Evolutionary conservation across 1,140 invertebrate species (phyloP), one percentile per base, ranked within the genome.

Genomic region (Gonioctena quinquepunctata): DNA sequence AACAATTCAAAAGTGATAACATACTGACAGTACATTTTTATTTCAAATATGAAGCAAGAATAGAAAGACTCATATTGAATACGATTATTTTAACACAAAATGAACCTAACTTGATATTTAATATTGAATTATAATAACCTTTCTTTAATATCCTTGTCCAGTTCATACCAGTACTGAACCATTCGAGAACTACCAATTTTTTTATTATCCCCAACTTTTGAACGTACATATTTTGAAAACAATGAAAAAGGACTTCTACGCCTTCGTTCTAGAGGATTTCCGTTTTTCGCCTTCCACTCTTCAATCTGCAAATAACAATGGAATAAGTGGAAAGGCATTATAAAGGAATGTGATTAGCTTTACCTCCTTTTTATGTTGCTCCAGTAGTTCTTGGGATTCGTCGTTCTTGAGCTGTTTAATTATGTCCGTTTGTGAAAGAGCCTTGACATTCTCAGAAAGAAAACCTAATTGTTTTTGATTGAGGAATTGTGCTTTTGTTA

Each of bases 401-500:
- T 87, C 81, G 50, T 86, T 83, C 78, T 90, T 89, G 0, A 94
- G 79, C 65, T 82, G 80, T 61, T 89, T 80, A 0, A 92, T 69
- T 3, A 88, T 70, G 2, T 88, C 82, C 66, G 89, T 84, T 68
- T 91, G 85, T 13, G 90, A 69, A 13, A 94, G 88, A 7, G 87
- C 90, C 60, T 86, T 85, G 33, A 81, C 86, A 83, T 99, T 99
- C 26, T 93, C 87, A 3, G 92, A 86, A 0, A 99, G 85, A 77
- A 98, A 96, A 26, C 88, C 83, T 2, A 98, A 85, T 73, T 94
- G 93, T 28, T 93, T 89, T 23, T 90, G 83, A 56, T 90, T 92
- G 1, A 99, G 85, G 80, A 95, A 98, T 75, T 94, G 92, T 7
- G 92, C 91, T 83, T 94, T 95, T 0, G 89, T 84, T 54, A 99